phyloP scores from a whole-genome alignment of 1,140 invertebrate genomes.

The Zaprionus camerounensis region DNA sequence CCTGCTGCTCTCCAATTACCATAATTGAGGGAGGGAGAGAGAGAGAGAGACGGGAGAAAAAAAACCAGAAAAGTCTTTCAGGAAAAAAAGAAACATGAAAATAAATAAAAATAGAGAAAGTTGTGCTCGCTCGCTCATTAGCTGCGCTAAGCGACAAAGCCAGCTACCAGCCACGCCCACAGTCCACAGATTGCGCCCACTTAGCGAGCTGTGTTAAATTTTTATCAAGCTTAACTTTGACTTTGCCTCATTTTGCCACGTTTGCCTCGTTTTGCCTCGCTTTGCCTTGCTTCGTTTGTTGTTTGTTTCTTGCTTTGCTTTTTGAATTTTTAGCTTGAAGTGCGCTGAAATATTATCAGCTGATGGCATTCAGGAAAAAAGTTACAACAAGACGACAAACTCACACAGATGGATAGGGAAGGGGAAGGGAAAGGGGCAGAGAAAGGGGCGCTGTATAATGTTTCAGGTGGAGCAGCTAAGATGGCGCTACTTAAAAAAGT shows the following conservation, averaged over 20 bases:
- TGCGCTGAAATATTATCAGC: conserved; percentile 44
- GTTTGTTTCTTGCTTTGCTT: not conserved
- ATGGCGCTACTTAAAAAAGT: conserved; percentile 72
- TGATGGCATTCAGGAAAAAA: conserved; percentile 10
- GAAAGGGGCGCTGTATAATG: conserved; percentile 47
- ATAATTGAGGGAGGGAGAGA: not conserved
- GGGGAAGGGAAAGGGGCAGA: not conserved
- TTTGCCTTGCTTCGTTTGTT: conserved; percentile 42
- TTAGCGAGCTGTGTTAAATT: conserved; percentile 57
- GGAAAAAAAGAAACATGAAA: not conserved
- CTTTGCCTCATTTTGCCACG: conserved; percentile 31
- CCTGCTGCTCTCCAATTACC: conserved; percentile 16
- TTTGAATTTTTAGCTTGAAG: conserved; percentile 17
- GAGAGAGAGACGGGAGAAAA: not conserved
- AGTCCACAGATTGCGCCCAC: conserved; percentile 19
- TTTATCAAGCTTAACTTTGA: conserved; percentile 67
- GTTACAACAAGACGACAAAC: conserved; percentile 26
- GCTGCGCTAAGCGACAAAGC: conserved; percentile 34
- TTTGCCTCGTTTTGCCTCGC: conserved; percentile 20
- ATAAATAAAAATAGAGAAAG: conserved; percentile 29
- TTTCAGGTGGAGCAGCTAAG: conserved; percentile 59
- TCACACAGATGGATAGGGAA: conserved; percentile 12
- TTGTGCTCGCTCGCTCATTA: conserved; percentile 46
- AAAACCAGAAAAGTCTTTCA: not conserved
- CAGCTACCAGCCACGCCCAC: conserved; percentile 22